Evolutionary conservation across 1,140 invertebrate genomes (phyloP).

Genomic region (Nephila pilipes): DNA sequence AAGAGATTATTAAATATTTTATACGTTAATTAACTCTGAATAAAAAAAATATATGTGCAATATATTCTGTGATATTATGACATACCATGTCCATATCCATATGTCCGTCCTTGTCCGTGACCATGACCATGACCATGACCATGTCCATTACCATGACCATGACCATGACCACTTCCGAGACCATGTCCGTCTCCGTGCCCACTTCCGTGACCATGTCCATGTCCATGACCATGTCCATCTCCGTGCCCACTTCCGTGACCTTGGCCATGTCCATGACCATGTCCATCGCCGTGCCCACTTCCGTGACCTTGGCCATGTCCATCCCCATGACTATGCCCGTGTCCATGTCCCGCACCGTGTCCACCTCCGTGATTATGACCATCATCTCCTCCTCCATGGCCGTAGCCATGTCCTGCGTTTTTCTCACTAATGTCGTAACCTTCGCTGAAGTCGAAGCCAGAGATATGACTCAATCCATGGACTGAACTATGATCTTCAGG

Average conservation of each 20-base stretch:
- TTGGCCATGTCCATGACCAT: slow-evolving; percentile 9
- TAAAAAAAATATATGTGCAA: no score
- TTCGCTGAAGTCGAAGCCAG: no score
- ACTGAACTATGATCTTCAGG: no score
- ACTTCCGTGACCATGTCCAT: slow-evolving; percentile 6
- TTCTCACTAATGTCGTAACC: no score
- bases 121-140: background rate
- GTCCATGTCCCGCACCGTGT: background rate
- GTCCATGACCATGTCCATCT: background rate
- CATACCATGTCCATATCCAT: background rate
- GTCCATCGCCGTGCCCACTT: slow-evolving; percentile 10
- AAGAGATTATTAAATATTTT: no score
- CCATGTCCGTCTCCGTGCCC: background rate
- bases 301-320: background rate
- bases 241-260: background rate
- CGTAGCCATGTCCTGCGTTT: no score
- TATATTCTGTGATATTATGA: no score
- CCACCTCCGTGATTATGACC: slow-evolving; percentile 24
- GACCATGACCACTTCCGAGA: background rate
- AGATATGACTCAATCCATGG: no score
- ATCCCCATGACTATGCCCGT: slow-evolving; percentile 13
- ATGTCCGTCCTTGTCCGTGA: background rate
- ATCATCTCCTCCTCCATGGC: slow-evolving; percentile 2
- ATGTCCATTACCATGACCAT: background rate
- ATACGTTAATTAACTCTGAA: no score